Base-by-base conservation (phyloP, 2,113 vertebrate genomes). In the Fulmarus glacialis region DNA sequence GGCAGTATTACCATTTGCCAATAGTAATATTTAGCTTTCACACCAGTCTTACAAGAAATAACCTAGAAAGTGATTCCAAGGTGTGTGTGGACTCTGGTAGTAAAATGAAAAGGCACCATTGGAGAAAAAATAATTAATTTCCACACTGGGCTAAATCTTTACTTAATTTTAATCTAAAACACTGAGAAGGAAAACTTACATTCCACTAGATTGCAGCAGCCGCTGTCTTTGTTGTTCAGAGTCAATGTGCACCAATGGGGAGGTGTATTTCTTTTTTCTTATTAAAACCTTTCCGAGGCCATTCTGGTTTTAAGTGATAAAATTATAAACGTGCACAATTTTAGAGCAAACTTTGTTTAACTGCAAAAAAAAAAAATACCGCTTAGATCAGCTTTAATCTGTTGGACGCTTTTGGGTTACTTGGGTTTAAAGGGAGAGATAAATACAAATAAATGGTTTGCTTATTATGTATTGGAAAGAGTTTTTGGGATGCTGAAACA, bases 81-180 rank as follows among this genome's bases (percentile, higher is more conserved):
- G 21, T 56, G 4, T 38, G 26, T 56, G 47, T 52, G 74, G 68
- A 45, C 15, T 80, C 78, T 53, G 19, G 55, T 10, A 60, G 52
- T 24, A 75, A 77, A 90, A 63, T 12, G 4, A 91, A 87, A 62
- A 92, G 67, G 34, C 59, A 64, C 8, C 19, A 11, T 1, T 64
- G 60, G 64, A 68, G 87, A 68, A 85, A 68, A 95, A 70, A 14
- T 43, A 68, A 93, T 91, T 78, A 9, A 70, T 95, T 96, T 73
- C 53, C 62, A 66, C 78, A 52, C 15, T 27, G 5, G 14, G 3
- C 1, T 56, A 53, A 82, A 43, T 55, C 67, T 92, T 80, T 27
- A 16, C 36, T 80, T 94, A 90, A 79, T 73, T 94, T 70, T 66
- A 66, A 75, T 58, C 36, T 14, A 30, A 86, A 91, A 45, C 36